phyloP scores from a whole-genome alignment of 1,140 invertebrate species.

The Paramacrobiotus metropolitanus region DNA sequence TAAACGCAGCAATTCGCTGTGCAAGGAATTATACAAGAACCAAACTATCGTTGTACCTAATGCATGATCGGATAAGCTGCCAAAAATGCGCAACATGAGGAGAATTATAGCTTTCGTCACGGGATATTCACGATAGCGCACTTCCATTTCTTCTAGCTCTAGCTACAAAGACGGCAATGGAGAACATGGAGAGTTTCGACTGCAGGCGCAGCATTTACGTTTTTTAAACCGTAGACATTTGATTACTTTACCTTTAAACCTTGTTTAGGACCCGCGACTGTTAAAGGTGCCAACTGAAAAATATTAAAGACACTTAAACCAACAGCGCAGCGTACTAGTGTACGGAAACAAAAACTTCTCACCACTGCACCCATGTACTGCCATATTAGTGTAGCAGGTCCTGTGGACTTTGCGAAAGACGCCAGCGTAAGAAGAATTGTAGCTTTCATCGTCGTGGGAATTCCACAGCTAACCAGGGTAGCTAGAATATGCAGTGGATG shows the following conservation, averaged over 20 bases:
- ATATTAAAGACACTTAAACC: background rate
- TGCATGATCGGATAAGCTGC: background rate
- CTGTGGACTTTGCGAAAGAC: background rate
- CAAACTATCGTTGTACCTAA: too few relatives aligned
- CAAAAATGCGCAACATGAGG: background rate
- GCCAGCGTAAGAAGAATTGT: background rate
- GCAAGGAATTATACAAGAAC: too few relatives aligned
- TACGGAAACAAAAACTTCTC: background rate
- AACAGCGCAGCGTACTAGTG: too few relatives aligned
- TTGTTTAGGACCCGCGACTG: background rate
- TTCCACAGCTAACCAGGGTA: background rate
- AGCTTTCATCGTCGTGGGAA: slow-evolving; percentile 3
- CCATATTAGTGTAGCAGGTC: background rate
- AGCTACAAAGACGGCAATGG: too few relatives aligned
- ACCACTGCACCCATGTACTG: background rate
- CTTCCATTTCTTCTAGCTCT: background rate
- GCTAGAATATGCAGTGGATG: background rate
- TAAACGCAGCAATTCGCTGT: too few relatives aligned
- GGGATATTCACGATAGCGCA: background rate
- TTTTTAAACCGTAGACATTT: too few relatives aligned
- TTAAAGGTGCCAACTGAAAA: background rate
- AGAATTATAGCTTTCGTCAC: background rate
- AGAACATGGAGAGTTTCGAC: too few relatives aligned
- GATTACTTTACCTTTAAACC: background rate
- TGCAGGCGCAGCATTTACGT: too few relatives aligned